Evolutionary conservation across 2,113 vertebrate species (phyloP).

Genomic region (Mustela lutreola): DNA sequence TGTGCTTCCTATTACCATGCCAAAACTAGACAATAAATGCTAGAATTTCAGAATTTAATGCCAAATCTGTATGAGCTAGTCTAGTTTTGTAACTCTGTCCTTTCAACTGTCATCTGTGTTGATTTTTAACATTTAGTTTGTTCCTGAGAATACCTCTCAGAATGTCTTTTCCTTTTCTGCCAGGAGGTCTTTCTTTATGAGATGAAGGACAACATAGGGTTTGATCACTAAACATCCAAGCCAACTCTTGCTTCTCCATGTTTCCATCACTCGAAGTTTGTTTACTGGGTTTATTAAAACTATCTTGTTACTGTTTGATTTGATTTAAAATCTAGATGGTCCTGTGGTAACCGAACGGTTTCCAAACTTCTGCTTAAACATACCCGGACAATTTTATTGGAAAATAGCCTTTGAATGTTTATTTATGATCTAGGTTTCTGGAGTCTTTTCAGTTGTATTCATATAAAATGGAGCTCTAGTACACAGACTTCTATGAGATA

Average conservation of each 20-base stretch:
- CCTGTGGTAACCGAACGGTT: neutral
- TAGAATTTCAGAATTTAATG: neutral
- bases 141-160: neutral
- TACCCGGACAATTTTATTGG: constrained; percentile 10
- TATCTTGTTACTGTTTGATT: constrained; percentile 13
- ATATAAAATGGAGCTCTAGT: constrained; percentile 10
- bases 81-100: neutral
- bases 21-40: neutral
- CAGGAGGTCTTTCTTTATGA: neutral
- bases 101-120: neutral
- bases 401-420: constrained; percentile 44
- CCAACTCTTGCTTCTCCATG: neutral
- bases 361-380: constrained; percentile 57
- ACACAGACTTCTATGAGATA: constrained; percentile 36
- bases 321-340: neutral
- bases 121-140: neutral
- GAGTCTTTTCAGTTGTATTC: constrained; percentile 46
- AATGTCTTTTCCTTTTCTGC: neutral
- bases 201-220: neutral
- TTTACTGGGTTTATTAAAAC: constrained; percentile 19
- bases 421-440: constrained; percentile 24
- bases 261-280: neutral
- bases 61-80: neutral
- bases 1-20: neutral
- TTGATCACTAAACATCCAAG: neutral